A percentile compares a stretch with the other conserved stretches of the same genome.
These are phyloP conservation scores for Tachina lurida DNA, from an alignment of 2,888 invertebrate species.

Conservation along the genomic window DNA sequence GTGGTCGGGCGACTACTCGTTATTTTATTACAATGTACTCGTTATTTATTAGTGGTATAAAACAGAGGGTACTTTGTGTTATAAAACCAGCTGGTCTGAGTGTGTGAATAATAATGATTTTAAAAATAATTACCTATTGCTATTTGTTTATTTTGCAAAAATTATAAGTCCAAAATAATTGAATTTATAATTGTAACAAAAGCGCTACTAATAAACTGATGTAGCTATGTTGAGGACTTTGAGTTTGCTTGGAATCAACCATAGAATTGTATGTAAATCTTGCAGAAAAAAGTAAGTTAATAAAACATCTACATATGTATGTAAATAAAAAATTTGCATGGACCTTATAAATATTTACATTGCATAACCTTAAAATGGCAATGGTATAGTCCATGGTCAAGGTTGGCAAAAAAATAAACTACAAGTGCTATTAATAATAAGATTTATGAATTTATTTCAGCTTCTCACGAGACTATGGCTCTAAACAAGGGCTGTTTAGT, in stretches of 20 bases:
- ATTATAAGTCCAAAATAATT: not conserved
- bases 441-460: slow-evolving; percentile 23
- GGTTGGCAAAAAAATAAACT: slow-evolving; percentile 53
- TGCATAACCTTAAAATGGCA: slow-evolving; percentile 75
- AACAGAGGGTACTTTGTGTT: too few relatives aligned
- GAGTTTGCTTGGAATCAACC: not conserved
- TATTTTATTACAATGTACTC: not conserved
- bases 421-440: not conserved
- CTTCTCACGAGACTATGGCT: slow-evolving; percentile 66
- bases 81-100: not conserved
- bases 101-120: not conserved
- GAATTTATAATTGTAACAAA: not conserved
- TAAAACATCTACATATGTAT: too few relatives aligned
- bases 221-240: slow-evolving; percentile 55
- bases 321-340: not conserved
- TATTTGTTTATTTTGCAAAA: slow-evolving; percentile 30
- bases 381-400: slow-evolving; percentile 51
- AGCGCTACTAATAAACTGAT: not conserved
- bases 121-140: too few relatives aligned
- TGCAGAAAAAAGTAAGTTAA: slow-evolving; percentile 60
- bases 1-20: slow-evolving; percentile 1
- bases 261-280: slow-evolving; percentile 19
- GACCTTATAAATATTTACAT: slow-evolving; percentile 70
- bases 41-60: too few relatives aligned
- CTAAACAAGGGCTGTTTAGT: slow-evolving; percentile 76